Base-by-base conservation (phyloP, 2,888 invertebrate genomes). In the Onchidella celtica region DNA sequence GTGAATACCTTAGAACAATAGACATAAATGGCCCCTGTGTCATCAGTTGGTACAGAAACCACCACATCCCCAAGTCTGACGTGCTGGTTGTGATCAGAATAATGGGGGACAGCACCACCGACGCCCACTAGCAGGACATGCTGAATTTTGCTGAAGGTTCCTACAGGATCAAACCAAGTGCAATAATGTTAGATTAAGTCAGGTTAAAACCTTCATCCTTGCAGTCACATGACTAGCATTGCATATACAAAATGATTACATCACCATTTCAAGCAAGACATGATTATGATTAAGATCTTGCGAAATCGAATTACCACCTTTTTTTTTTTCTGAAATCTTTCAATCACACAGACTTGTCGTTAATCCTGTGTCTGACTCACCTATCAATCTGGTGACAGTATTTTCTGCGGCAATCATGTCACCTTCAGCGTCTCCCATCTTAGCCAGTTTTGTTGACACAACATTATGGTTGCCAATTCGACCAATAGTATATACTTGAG, bases 331-430 rank as follows among this genome's bases (percentile, higher is more conserved):
- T 47, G 9, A 47, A 11, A 9, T 11, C 6, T 11, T 11, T 6
- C 6, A 17, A 11, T 47, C 17, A 11, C 47, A 9, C 47, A 47
- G 47, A 47, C 17, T 11, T 11, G 17, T 47, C 47, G 17, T 17
- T 17, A 9, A 47, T 68, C 4, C n/a, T 38, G 36, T 21, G 21
- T 34, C 27, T 88, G 90, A 95, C 95, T 79, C 21, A 80, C 80
- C 98, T 86, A 98, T 94, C 47, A 98, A 95, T 92, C 99, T 95
- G 0, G 99, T 99, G 2, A 98, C 98, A 0, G 98, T 98, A 92
- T 98, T 99, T 77, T 99, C 99, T 29, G 99, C 98, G 32, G 98
- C 98, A 27, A 98, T 99, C 96, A 97, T 97, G 0, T 98, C 97
- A 94, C 97, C 98, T 85, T 89, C 86, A 6, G 85, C 86, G 2